Base-by-base conservation (phyloP, 2,888 invertebrate species). In the Imbricaverruca yamaguchii region DNA sequence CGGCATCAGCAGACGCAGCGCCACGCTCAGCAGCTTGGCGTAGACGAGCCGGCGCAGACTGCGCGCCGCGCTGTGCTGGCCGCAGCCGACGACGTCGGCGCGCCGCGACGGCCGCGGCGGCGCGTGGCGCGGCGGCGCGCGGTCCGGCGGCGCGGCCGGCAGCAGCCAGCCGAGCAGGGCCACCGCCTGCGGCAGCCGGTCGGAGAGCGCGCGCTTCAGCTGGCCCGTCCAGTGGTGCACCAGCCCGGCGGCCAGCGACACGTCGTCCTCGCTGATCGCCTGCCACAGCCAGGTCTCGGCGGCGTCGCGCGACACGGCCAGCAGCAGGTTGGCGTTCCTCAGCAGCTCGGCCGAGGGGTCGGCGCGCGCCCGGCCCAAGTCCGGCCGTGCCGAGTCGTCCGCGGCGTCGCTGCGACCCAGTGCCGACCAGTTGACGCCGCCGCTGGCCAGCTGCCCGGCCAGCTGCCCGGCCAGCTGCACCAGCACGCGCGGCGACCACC, bases 241-340 rank as follows among this genome's bases (percentile, higher is more conserved):
- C 65, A 65, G 65, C 65, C 12, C 23, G n/a, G 65, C 7, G 18
- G 65, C 65, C n/a, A 65, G 65, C 65, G 7, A 23, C n/a, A 65
- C 65, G 65, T 65, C 65, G 23, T 65, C 65, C 65, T 65, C n/a
- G 23, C 65, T 18, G n/a, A 65, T 12, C 8, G 65, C 65, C 65
- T 65, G 65, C 65, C 65, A 65, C n/a, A 65, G 65, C 65, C 65
- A 65, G 10, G 65, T 65, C n/a, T 65, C 65, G 12, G 23, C 65
- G 4, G 65, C 65, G 65, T 65, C 65, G 10, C 65, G 65, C 65
- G 23, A 9, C 3, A 65, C 23, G 8, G 11, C n/a, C 65, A 65
- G n/a, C 65, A 65, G 7, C 65, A 65, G 18, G 10, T 23, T 61
- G 61, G 61, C 61, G 18, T 61, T 15, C 61, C 18, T 18, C 18